Evolutionary conservation across 2,113 vertebrate species (phyloP).

Genomic region (Charadrius vociferus): DNA sequence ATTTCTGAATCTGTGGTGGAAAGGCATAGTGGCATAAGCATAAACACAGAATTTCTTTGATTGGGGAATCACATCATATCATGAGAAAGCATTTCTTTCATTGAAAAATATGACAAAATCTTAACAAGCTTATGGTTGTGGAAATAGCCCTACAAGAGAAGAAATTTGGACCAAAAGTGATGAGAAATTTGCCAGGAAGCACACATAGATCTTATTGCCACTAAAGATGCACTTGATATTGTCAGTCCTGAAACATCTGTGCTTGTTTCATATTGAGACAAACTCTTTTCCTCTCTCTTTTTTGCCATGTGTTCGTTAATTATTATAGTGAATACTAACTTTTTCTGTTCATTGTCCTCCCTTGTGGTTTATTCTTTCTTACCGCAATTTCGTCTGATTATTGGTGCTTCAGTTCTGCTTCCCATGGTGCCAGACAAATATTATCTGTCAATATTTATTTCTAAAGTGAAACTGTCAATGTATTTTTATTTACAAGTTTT

Average conservation of each 20-base stretch:
- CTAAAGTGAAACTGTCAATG: neutral
- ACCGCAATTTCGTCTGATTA: neutral
- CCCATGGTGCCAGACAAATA: neutral
- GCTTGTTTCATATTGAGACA: neutral
- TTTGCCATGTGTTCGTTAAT: conserved; percentile 5
- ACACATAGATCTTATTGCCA: neutral
- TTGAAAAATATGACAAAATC: neutral
- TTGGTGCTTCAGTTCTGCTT: neutral
- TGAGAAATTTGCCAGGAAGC: neutral
- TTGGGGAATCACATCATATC: neutral
- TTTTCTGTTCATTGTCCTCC: neutral
- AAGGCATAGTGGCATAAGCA: neutral
- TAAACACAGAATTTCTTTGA: neutral
- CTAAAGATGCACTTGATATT: neutral
- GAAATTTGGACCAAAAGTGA: neutral
- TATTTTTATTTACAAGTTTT: neutral
- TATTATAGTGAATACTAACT: neutral
- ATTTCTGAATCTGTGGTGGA: neutral
- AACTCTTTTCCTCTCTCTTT: neutral
- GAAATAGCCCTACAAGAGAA: neutral
- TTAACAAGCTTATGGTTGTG: neutral
- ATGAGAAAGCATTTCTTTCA: neutral
- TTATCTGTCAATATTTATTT: neutral
- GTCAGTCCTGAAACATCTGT: neutral
- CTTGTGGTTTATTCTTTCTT: neutral